Conservation (phyloP, 2,113 vertebrate genomes). For the Dipodomys spectabilis region DNA sequence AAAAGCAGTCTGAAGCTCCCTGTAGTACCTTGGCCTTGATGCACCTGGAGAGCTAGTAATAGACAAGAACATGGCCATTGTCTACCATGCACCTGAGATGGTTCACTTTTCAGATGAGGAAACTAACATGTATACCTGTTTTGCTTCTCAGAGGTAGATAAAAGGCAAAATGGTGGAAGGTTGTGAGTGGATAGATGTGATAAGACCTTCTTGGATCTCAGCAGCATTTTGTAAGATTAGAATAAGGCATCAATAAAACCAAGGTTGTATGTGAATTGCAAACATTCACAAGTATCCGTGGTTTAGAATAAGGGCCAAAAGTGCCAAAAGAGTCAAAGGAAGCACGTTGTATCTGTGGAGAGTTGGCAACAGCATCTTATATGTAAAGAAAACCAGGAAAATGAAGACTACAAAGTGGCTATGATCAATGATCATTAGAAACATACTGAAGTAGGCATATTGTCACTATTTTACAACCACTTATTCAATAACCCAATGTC, state of each 20-base stretch:
- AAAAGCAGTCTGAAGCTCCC: not conserved
- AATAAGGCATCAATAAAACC: not conserved
- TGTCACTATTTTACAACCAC: not conserved
- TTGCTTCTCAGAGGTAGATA: not conserved
- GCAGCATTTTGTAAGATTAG: not conserved
- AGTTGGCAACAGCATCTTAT: not conserved
- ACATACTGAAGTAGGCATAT: not conserved
- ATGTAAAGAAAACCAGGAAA: not conserved
- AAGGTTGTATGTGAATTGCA: not conserved
- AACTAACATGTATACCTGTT: accelerated
- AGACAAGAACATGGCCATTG: not conserved
- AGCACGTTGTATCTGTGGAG: not conserved
- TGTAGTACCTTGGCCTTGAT: not conserved
- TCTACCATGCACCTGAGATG: not conserved
- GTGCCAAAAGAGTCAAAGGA: not conserved
- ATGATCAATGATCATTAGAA: not conserved
- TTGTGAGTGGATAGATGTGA: not conserved
- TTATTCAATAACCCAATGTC: not conserved
- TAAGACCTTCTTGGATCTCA: not conserved
- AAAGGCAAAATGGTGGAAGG: not conserved
- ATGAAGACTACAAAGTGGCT: not conserved
- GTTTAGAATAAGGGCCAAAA: not conserved
- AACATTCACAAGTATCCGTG: not conserved
- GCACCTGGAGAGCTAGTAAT: not conserved
- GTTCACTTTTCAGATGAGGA: not conserved